Conservation (phyloP, 2,797 vertebrate species). For the Potorous gilbertii region DNA sequence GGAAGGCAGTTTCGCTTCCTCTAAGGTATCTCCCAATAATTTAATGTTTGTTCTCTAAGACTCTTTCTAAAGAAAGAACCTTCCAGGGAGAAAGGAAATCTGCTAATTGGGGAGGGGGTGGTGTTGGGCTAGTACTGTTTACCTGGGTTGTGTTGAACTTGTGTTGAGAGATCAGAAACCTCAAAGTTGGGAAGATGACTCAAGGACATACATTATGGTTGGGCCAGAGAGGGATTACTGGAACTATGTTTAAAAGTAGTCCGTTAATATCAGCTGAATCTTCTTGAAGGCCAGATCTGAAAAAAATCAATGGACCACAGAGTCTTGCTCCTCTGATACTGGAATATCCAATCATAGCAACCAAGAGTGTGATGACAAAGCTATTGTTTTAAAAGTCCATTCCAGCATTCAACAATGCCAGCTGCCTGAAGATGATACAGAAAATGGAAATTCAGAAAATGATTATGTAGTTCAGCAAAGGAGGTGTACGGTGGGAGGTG, state of each 20-base stretch:
- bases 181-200: not conserved
- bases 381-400: not conserved
- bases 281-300: not conserved
- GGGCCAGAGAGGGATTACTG: not conserved
- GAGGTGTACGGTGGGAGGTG: not conserved
- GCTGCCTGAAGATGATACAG: not conserved
- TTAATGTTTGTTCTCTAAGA: not conserved
- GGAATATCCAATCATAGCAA: not conserved
- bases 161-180: not conserved
- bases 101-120: not conserved
- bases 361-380: not conserved
- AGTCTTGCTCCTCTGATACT: not conserved
- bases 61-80: not conserved
- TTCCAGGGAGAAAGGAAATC: not conserved
- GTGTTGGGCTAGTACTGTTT: not conserved
- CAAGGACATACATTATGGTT: not conserved
- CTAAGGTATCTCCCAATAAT: not conserved
- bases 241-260: not conserved
- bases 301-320: not conserved
- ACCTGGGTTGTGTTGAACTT: not conserved
- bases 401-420: not conserved
- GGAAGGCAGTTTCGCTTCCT: not conserved
- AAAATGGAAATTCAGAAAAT: not conserved
- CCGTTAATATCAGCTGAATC: not conserved
- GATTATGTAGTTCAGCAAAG: not conserved